Base-by-base conservation (phyloP, 2,888 invertebrate genomes). In the Pocota personata region DNA sequence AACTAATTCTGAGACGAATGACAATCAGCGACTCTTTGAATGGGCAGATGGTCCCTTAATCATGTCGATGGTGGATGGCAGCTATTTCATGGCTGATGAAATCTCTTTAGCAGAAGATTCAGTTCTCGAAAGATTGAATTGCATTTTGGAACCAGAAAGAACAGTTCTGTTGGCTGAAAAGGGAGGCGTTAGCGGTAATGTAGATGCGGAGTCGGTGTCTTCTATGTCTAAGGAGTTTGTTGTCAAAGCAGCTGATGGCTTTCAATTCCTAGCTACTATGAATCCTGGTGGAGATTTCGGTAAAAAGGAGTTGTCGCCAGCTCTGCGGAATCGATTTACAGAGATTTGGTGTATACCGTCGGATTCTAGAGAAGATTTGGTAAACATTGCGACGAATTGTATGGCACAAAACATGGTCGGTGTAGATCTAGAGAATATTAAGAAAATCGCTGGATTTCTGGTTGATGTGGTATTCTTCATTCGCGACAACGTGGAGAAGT, bases 211-310 rank as follows among this genome's bases (percentile, higher is more conserved):
- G 1, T 43, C 82, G 0, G 69, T 87, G 1, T 30, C 60, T 0
- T 89, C 90, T 37, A 89, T 90, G 1, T 88, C 90, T 3, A 90
- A 92, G 82, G 94, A 94, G 30, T 93, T 94, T 60, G 93, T 95
- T 32, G 93, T 96, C 2, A 94, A 96, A 48, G 94, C 95, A 0
- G 96, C 97, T 73, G 91, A 94, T 5, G 94, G 95, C 8, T 99
- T 99, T 91, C 95, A 97, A 89, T 97, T 99, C 89, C 94, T 99
- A 77, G 98, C 98, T 1, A 99, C 99, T 0, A 99, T 99, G 99
- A 99, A 99, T 93, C 99, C 99, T 6, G 99, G 99, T 10, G 99
- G 99, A 0, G 99, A 99, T 93, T 99, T 97, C 91, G 99, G 99
- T 2, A 99, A 99, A 92, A 99, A 99, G 91, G 99, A 99, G 94